Percentiles rank a stretch among this genome's conserved stretches.
phyloP scores from a whole-genome alignment of 2,888 invertebrate genomes.

The Drosophila paramelanica region DNA sequence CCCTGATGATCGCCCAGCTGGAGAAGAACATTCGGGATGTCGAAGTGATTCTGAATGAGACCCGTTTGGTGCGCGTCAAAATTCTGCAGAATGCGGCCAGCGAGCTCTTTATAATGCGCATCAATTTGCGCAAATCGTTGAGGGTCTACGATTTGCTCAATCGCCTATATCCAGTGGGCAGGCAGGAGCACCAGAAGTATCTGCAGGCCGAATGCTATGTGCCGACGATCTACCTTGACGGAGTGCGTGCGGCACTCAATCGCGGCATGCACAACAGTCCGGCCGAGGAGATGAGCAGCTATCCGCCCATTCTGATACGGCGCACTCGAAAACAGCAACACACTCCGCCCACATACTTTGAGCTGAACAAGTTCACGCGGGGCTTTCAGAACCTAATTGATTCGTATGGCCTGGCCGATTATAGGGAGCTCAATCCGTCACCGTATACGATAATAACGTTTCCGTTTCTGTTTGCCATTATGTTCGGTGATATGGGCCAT shows the following conservation, averaged over 20 bases:
- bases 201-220: constrained; percentile 96
- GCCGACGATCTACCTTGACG: constrained; percentile 89
- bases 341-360: constrained; percentile 91
- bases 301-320: constrained; percentile 91
- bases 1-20: constrained; percentile 90
- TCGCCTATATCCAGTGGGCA: constrained; percentile 93
- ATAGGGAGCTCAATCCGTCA: constrained; percentile 96
- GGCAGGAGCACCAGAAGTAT: constrained; percentile 88
- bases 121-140: constrained; percentile 92
- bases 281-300: constrained; percentile 14
- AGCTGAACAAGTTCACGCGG: constrained; percentile 94
- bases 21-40: constrained; percentile 91
- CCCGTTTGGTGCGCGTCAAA: constrained; percentile 90
- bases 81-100: constrained; percentile 85
- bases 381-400: constrained; percentile 94
- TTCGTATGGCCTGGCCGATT: constrained; percentile 96
- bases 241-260: constrained; percentile 90
- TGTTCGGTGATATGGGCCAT: constrained; percentile 98
- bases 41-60: constrained; percentile 89
- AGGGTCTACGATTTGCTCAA: constrained; percentile 96
- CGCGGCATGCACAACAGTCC: constrained; percentile 80
- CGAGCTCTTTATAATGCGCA: constrained; percentile 88
- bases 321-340: constrained; percentile 9
- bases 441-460: constrained; percentile 95
- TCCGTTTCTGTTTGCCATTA: constrained; percentile 97